Evolutionary conservation across 1,140 invertebrate species (phyloP), one percentile per base, ranked within the genome.

Genomic region (Laodelphax striatellus): DNA sequence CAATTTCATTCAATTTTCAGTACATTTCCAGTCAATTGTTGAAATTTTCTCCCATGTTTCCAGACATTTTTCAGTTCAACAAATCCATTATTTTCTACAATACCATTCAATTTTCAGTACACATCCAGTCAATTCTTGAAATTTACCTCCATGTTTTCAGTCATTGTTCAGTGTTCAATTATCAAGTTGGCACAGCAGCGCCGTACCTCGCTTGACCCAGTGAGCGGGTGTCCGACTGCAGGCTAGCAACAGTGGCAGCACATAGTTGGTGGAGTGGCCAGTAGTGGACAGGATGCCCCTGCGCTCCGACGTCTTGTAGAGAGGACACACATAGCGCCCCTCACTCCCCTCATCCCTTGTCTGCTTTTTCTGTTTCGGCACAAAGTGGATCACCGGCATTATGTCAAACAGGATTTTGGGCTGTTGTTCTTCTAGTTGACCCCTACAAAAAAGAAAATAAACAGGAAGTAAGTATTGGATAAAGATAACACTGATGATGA

Each of bases 221-320:
- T 94, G 91, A 24, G 80, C 75, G 2, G 84, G 70, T 9, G 82
- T 78, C 62, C 80, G 70, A 60, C 82, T 71, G 0, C 88, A 89
- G 16, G 87, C 82, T 19, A 94, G 71, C 54, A 86, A 77, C 63
- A 94, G 80, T 1, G 85, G 84, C 46, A 94, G 72, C 0, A 95
- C 88, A 74, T 88, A 95, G 76, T 95, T 94, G 0, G 92, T 93
- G 0, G 90, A 94, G 73, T 94, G 92, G 0, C 92, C 92, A 0
- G 91, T 94, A 0, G 91, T 94, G 50, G 90, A 91, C 11, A 88
- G 73, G 59, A 84, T 82, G 10, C 92, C 90, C 66, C 84, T 82
- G 61, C 92, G 79, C 63, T 88, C 90, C 14, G 86, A 85, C 0
- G 92, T 94, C 70, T 93, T 93, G 70, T 94, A 95, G 1, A 94